Percentiles rank a stretch among this genome's conserved stretches.
phyloP scores from a whole-genome alignment of 2,888 invertebrate genomes.

The Agonopterix subpropinquella region DNA sequence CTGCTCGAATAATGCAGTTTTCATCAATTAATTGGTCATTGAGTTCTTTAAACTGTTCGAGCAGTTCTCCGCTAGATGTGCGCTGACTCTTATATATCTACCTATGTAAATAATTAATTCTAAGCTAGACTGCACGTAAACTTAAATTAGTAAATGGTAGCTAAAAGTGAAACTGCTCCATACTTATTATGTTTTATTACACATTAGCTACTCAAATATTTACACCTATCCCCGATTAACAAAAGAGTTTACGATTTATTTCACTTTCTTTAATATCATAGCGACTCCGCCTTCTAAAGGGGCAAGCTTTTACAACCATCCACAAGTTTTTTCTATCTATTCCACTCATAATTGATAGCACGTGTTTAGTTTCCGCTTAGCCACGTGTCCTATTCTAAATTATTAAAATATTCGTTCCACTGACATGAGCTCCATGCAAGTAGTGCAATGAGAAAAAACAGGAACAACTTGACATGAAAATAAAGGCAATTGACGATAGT shows the following conservation, averaged over 20 bases:
- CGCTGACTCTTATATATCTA: no score
- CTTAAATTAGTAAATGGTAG: no score
- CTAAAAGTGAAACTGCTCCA: no score
- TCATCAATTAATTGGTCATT: no score
- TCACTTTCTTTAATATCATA: constrained; percentile 29
- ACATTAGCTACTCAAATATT: no score
- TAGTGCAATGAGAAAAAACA: constrained; percentile 31
- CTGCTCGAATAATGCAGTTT: no score
- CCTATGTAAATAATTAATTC: no score
- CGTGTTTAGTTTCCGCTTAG: constrained; percentile 64
- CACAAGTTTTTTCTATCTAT: constrained; percentile 44
- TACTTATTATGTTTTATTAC: no score
- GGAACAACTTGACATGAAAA: constrained; percentile 47
- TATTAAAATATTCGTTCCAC: constrained; percentile 64
- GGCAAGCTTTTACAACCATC: constrained; percentile 38
- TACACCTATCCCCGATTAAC: no score
- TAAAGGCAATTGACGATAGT: constrained; percentile 40
- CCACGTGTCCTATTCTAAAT: constrained; percentile 61
- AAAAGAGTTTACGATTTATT: constrained; percentile 11
- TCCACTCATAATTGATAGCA: constrained; percentile 67
- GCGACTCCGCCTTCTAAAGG: constrained; percentile 37
- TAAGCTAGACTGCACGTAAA: no score
- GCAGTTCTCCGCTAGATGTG: no score
- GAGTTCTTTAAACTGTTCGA: no score
- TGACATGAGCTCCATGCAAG: constrained; percentile 33